Conservation (phyloP, 2,113 vertebrate species). For the Cryptotis parvus region DNA sequence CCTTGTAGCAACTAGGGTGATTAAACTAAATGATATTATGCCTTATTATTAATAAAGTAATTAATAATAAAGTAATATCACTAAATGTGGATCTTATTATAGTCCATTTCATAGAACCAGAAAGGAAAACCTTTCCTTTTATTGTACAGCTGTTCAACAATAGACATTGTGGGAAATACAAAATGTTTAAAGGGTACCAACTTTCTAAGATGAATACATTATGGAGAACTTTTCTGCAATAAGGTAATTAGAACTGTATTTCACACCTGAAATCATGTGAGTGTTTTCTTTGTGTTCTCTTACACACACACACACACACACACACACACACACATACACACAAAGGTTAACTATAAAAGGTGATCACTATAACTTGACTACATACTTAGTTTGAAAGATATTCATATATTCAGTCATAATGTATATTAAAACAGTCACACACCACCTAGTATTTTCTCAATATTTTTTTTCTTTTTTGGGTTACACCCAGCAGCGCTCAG, state of each 20-base stretch:
- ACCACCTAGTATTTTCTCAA: background rate
- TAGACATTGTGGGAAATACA: no score
- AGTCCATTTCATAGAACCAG: background rate
- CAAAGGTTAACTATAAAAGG: background rate
- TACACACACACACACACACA: background rate
- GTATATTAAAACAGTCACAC: background rate
- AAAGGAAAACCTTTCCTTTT: no score
- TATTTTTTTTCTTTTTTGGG: no score
- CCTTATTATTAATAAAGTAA: background rate
- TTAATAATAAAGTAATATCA: slow-evolving; percentile 24
- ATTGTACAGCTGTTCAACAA: no score
- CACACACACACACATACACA: background rate
- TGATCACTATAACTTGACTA: background rate
- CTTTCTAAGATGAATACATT: background rate
- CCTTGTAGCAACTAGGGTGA: no score
- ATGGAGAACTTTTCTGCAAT: background rate
- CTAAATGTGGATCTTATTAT: background rate
- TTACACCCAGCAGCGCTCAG: no score
- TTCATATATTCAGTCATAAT: background rate
- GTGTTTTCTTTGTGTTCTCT: no score
- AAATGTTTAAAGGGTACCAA: no score
- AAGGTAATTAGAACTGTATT: no score
- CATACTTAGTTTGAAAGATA: background rate
- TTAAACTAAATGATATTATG: no score
- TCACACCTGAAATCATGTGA: background rate